phyloP scores from a whole-genome alignment of 2,113 vertebrate species.

The Neoarius graeffei region DNA sequence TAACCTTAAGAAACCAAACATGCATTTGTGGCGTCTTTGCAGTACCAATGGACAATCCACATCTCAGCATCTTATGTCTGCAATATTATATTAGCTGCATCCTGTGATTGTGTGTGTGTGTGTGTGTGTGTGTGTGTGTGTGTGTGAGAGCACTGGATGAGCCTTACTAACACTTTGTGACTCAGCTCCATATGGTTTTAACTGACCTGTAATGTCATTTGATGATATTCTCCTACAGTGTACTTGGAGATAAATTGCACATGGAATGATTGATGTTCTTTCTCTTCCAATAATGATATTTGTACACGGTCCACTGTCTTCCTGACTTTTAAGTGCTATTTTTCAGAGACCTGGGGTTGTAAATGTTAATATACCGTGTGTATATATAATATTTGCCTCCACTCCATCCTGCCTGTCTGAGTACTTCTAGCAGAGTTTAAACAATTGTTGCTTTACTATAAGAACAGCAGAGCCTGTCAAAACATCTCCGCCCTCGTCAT shows the following conservation, averaged over 20 bases:
- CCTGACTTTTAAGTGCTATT: not conserved
- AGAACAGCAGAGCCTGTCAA: conserved; percentile 2
- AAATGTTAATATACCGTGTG: not conserved
- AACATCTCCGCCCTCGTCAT: not conserved
- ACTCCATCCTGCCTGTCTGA: not conserved
- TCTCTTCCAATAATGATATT: not conserved
- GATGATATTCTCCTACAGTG: not conserved
- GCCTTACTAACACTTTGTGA: not conserved
- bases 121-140: not conserved
- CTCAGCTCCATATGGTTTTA: conserved; percentile 7
- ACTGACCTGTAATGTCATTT: conserved; percentile 7
- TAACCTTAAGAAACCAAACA: not conserved
- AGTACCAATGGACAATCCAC: not conserved
- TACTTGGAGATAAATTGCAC: not conserved
- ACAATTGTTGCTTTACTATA: not conserved
- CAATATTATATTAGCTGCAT: conserved; percentile 18
- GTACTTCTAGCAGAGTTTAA: not conserved
- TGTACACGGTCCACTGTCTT: not conserved
- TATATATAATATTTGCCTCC: not conserved
- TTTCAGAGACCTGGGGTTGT: not conserved
- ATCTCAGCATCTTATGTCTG: not conserved
- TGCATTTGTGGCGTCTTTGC: not conserved
- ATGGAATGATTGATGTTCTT: not conserved
- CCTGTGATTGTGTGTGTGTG: not conserved
- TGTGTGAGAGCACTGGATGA: not conserved